These are phyloP conservation scores for Takifugu rubripes DNA, from an alignment of 2,797 vertebrate species.

Conservation along the genomic window DNA sequence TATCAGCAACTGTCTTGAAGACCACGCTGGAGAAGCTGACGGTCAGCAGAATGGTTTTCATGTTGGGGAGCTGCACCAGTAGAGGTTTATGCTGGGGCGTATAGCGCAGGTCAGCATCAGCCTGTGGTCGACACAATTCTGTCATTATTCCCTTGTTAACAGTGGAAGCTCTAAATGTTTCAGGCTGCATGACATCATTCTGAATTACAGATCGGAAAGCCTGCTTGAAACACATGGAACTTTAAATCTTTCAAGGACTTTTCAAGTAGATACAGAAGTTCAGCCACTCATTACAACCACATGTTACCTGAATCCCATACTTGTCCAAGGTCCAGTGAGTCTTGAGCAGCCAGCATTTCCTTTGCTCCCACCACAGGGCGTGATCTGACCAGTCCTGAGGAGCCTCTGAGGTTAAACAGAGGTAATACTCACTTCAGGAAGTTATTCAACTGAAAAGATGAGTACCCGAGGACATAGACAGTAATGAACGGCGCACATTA, in stretches of 20 bases:
- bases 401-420: constrained; percentile 70
- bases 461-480: not conserved
- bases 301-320: constrained; percentile 80
- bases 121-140: constrained; percentile 58
- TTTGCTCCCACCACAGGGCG: constrained; percentile 96
- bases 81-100: constrained; percentile 91
- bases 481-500: not conserved
- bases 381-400: constrained; percentile 96
- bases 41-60: constrained; percentile 85
- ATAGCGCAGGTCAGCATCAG: constrained; percentile 90
- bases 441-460: not conserved
- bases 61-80: constrained; percentile 88
- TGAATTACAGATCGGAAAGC: not conserved
- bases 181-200: not conserved
- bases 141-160: not conserved
- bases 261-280: too few species aligned
- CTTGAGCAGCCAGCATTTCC: constrained; percentile 91
- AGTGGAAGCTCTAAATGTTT: not conserved
- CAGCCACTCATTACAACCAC: not conserved
- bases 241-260: not conserved
- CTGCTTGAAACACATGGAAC: not conserved
- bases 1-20: constrained; percentile 87
- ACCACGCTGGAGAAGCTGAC: constrained; percentile 91
- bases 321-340: constrained; percentile 99
- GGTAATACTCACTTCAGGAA: not conserved